A percentile compares a stretch with the other conserved stretches of the same genome.
Evolutionary conservation across 2,113 vertebrate species (phyloP).

Genomic region (Fulmarus glacialis): DNA sequence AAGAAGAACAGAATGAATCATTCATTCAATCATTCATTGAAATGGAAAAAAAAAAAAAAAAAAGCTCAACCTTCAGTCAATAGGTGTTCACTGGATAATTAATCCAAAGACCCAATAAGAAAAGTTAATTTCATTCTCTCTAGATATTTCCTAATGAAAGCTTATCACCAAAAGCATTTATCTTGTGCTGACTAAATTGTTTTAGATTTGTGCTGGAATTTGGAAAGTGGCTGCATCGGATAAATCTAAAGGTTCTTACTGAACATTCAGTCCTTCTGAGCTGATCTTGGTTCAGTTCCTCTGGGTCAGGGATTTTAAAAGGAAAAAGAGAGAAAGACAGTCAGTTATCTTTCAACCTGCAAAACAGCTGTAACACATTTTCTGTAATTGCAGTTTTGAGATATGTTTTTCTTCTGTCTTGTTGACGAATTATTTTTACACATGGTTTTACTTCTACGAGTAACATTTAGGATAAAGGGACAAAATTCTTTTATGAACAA

Average conservation of each 20-base stretch:
- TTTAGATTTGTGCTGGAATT: slow-evolving; percentile 22
- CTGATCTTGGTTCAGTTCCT: not conserved
- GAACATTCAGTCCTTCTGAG: not conserved
- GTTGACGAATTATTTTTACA: slow-evolving; percentile 17
- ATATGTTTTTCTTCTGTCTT: slow-evolving; percentile 9
- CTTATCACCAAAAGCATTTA: slow-evolving; percentile 25
- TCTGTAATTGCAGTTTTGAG: not conserved
- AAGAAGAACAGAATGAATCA: not conserved
- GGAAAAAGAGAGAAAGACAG: not conserved
- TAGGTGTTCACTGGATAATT: slow-evolving; percentile 13
- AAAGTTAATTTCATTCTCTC: slow-evolving; percentile 8
- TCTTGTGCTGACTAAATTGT: not conserved
- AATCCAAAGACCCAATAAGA: slow-evolving; percentile 15
- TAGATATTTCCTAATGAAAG: slow-evolving; percentile 8
- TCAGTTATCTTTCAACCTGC: not conserved
- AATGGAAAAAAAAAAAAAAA: not conserved
- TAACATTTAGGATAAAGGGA: not conserved
- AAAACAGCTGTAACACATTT: not conserved
- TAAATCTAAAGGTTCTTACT: slow-evolving; percentile 24
- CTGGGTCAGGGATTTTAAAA: not conserved
- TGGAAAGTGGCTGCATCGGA: not conserved
- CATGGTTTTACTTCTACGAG: slow-evolving; percentile 24
- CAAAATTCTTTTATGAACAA: not conserved
- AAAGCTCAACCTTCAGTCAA: not conserved
- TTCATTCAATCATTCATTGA: too few species aligned